Percentiles rank a stretch among this genome's conserved stretches.
These are phyloP conservation scores for Phrynosoma platyrhinos DNA, from an alignment of 2,113 vertebrate species.

Conservation along the genomic window DNA sequence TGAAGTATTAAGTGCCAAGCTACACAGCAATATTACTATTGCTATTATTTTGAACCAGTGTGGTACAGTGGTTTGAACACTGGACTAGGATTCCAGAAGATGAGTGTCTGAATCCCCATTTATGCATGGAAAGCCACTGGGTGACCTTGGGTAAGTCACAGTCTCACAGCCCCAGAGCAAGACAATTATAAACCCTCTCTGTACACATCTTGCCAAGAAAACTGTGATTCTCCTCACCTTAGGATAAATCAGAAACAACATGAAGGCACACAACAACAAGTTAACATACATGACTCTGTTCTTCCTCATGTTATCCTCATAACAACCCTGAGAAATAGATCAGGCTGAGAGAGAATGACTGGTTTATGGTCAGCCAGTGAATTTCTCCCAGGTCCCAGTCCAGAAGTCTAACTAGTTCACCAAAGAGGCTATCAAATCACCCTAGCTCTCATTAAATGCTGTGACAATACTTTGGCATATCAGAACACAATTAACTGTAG, in stretches of 20 bases:
- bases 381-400: neutral
- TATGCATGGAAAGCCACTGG: too few relatives aligned
- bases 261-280: too few relatives aligned
- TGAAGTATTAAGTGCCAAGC: neutral
- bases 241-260: too few relatives aligned
- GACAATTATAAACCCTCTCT: too few relatives aligned
- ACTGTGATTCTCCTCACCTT: too few relatives aligned
- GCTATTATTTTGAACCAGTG: neutral
- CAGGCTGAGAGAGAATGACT: neutral
- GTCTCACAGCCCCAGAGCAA: too few relatives aligned
- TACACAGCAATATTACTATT: neutral
- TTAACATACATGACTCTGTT: neutral
- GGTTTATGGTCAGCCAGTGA: neutral
- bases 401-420: neutral
- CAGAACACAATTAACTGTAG: too few relatives aligned
- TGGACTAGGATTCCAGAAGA: too few relatives aligned
- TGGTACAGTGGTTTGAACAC: too few relatives aligned
- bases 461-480: neutral
- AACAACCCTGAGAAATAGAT: neutral
- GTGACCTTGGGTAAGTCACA: too few relatives aligned
- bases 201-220: too few relatives aligned
- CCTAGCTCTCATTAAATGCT: neutral
- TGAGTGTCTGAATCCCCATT: too few relatives aligned
- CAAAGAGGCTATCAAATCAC: neutral
- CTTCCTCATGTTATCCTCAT: neutral